These are phyloP conservation scores for Corvus moneduloides DNA, from an alignment of 2,113 vertebrate genomes.

Conservation along the genomic window DNA sequence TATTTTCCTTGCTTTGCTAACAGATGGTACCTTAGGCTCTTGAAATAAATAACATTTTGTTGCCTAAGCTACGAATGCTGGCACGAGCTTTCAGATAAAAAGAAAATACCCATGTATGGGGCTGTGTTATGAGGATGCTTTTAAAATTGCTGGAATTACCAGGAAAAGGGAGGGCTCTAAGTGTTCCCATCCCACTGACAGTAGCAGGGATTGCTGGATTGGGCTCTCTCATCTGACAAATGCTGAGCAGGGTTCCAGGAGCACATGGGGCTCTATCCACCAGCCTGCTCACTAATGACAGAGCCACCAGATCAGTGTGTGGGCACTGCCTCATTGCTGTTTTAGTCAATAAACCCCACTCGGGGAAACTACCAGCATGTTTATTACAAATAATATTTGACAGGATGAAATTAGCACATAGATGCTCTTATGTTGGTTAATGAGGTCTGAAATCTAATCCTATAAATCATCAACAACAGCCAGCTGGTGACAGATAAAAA, in stretches of 20 bases:
- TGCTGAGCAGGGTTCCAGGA: background rate
- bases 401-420: constrained; percentile 28
- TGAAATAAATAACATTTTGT: background rate
- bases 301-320: background rate
- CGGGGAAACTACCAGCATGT: background rate
- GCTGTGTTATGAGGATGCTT: background rate
- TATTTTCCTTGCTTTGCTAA: background rate
- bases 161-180: background rate
- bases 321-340: background rate
- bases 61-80: background rate
- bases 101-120: background rate
- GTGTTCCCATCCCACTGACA: background rate
- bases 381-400: constrained; percentile 46
- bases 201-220: background rate
- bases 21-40: background rate
- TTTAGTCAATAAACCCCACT: background rate
- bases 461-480: constrained; percentile 38
- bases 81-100: background rate
- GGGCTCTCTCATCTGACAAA: background rate
- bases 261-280: background rate
- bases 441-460: constrained; percentile 43
- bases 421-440: constrained; percentile 30
- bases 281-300: background rate
- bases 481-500: background rate
- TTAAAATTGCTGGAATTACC: background rate